phyloP scores from a whole-genome alignment of 2,113 vertebrate species.

The Callopanchax toddi region DNA sequence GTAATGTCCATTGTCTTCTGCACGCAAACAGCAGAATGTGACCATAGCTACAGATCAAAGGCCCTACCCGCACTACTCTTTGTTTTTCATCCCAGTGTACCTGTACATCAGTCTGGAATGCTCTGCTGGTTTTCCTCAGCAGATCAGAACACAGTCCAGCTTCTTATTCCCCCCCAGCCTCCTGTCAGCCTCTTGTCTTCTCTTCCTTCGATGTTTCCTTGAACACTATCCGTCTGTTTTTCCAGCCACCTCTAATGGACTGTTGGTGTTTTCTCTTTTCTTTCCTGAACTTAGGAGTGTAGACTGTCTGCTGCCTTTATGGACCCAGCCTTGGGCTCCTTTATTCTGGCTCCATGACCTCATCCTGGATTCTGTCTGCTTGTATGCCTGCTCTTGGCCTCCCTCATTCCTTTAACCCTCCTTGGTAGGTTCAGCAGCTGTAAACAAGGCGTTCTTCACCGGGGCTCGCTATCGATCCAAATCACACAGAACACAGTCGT shows the following conservation, averaged over 20 bases:
- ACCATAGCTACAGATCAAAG: neutral
- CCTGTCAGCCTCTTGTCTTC: no score
- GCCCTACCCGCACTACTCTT: neutral
- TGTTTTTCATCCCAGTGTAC: no score
- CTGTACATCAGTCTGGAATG: no score
- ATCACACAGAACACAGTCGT: slow-evolving; percentile 44
- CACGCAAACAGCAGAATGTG: slow-evolving; percentile 49
- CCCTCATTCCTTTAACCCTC: slow-evolving; percentile 73
- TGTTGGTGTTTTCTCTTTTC: neutral
- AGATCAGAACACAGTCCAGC: no score
- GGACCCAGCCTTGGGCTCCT: slow-evolving; percentile 44
- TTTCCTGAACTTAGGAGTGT: neutral
- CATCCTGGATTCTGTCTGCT: slow-evolving; percentile 52
- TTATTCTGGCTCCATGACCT: slow-evolving; percentile 35
- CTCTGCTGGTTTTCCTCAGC: no score
- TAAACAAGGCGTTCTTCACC: slow-evolving; percentile 22
- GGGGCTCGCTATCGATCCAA: slow-evolving; percentile 65
- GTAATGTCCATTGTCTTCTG: slow-evolving; percentile 68
- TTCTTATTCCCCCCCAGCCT: no score
- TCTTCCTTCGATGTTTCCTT: no score
- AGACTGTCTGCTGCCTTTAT: slow-evolving; percentile 16
- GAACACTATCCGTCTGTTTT: neutral
- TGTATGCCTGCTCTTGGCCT: slow-evolving; percentile 49
- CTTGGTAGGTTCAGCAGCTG: slow-evolving; percentile 37
- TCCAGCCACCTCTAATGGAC: neutral